Conservation (phyloP, 2,888 invertebrate species). For the Tethea ocularis region DNA sequence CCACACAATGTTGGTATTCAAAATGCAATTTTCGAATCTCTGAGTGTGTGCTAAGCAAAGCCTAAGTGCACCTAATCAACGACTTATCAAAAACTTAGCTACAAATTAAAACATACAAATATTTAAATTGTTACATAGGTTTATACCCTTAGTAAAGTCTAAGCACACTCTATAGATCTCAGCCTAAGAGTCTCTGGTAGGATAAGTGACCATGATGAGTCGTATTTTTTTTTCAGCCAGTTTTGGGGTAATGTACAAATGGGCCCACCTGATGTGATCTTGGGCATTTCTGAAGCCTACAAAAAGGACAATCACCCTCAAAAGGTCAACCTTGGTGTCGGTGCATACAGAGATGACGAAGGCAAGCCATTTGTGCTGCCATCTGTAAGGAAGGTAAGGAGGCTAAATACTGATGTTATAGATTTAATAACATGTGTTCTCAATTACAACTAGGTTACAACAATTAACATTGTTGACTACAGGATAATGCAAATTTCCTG, state of each 20-base stretch:
- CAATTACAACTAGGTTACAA: background rate
- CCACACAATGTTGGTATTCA: no score
- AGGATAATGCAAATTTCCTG: no score
- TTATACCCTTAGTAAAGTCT: no score
- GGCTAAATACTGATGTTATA: background rate
- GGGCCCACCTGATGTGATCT: conserved; percentile 99
- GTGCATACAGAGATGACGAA: conserved; percentile 98
- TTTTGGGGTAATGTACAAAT: conserved; percentile 96
- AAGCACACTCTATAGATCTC: no score
- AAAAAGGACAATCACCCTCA: conserved; percentile 95
- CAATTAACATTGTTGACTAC: background rate
- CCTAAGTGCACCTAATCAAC: no score
- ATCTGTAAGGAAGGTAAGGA: conserved; percentile 88
- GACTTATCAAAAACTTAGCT: no score
- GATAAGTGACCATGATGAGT: background rate
- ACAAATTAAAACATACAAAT: no score
- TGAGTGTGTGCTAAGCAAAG: no score
- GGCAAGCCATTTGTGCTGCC: conserved; percentile 98
- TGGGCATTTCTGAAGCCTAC: conserved; percentile 98
- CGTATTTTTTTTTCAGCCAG: conserved; percentile 79
- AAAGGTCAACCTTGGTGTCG: conserved; percentile 98
- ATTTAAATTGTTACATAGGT: no score
- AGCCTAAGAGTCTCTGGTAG: no score
- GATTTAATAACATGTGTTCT: background rate
- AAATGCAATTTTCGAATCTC: no score